Evolutionary conservation across 2,888 invertebrate species (phyloP).

Genomic region (Aethes cnicana): DNA sequence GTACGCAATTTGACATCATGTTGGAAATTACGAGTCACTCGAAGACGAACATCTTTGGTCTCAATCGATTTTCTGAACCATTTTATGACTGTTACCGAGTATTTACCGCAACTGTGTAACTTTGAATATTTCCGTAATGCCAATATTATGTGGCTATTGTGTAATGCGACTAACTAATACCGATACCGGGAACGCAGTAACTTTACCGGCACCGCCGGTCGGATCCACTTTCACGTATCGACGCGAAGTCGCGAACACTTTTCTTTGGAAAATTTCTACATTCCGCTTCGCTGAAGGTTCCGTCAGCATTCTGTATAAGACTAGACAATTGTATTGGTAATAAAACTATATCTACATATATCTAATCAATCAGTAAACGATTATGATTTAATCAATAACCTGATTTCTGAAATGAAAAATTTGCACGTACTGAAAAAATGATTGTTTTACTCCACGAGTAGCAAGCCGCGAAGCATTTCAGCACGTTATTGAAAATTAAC

Average conservation of each 20-base stretch:
- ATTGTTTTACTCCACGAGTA: too few species aligned
- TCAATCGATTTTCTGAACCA: slow-evolving; percentile 22
- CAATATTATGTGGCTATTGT: slow-evolving; percentile 42
- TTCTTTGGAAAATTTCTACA: slow-evolving; percentile 23
- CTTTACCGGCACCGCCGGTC: slow-evolving; percentile 36
- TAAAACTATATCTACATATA: too few species aligned
- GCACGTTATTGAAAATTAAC: too few species aligned
- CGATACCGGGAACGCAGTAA: slow-evolving; percentile 52
- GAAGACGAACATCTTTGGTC: slow-evolving; percentile 1
- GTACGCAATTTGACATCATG: too few species aligned
- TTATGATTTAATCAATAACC: too few species aligned
- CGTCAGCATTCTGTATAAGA: too few species aligned
- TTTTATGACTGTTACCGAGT: slow-evolving; percentile 3
- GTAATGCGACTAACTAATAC: slow-evolving; percentile 44
- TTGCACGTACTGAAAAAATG: too few species aligned
- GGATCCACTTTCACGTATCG: slow-evolving; percentile 47
- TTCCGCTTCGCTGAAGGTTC: slow-evolving; percentile 1
- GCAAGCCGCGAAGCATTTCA: too few species aligned
- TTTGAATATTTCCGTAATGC: slow-evolving; percentile 12
- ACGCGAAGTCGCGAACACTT: slow-evolving; percentile 28
- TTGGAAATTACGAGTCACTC: too few species aligned
- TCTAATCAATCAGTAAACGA: too few species aligned
- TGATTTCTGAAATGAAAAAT: too few species aligned
- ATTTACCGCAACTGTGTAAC: slow-evolving; percentile 22
- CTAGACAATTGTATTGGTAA: too few species aligned